Evolutionary conservation across 2,888 invertebrate species (phyloP), one percentile per base, ranked within the genome.

Genomic region (Anoplius nigerrimus): DNA sequence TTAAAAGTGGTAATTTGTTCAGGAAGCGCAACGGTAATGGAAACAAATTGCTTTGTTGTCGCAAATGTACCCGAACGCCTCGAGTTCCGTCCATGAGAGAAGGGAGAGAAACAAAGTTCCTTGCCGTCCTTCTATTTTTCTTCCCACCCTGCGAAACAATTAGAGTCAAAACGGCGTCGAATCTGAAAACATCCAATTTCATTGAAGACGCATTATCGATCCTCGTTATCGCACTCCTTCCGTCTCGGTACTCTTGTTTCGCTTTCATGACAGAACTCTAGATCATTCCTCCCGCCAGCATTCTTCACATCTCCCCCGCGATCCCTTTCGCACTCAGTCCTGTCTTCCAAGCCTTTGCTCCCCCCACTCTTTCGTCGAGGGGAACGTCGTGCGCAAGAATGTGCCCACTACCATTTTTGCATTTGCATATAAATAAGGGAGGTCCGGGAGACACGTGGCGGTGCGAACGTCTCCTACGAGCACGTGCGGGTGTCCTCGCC

Each of bases 361-460:
- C 22, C 45, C 22, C 43, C 8, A 13, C 27, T 2, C 18, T 48
- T 59, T 34, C 4, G 6, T 34, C 18, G n/a, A 46, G 18, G 43
- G 27, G 34, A 43, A 63, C 65, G 67, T 58, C 55, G n/a, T n/a
- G 59, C 21, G 62, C 55, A 66, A 69, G 65, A 65, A 74, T 46
- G 46, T 61, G 70, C 67, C 57, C 54, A 6, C 66, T 73, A 69
- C 74, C 72, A 71, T 79, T 81, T 83, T 83, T 79, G 69, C 80
- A 83, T 84, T 84, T 84, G 82, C 84, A 82, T 82, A 78, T 78
- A 81, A 84, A 83, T 84, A 82, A 81, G 79, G 58, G 71, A 48
- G 63, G 57, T 71, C 70, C 68, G 63, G 75, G 66, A 64, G 73
- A 61, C 48, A 16, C 43, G 56, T 56, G 21, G 56, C 20, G 6